Percentiles rank a stretch among this genome's conserved stretches.
Conservation (phyloP, 2,888 invertebrate genomes). For the Andrena camellia region DNA sequence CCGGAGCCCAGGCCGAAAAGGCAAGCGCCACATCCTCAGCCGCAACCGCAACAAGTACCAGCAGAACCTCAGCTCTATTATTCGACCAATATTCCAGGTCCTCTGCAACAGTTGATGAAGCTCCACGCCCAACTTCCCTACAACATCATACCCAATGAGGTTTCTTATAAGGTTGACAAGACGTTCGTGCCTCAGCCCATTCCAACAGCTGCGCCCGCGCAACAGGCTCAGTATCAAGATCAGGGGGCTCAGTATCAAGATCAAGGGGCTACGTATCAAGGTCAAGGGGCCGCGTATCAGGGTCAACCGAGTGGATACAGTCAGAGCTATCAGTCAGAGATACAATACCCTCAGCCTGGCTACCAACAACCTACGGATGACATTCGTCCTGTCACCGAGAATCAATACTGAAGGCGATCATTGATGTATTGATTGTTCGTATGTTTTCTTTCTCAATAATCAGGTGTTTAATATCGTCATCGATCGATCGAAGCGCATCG, state of each 20-base stretch:
- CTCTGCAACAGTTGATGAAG: conserved; percentile 77
- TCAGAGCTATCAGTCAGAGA: background rate
- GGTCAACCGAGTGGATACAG: background rate
- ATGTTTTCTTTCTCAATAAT: background rate
- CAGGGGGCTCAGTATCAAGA: conserved; percentile 6
- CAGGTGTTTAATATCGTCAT: background rate
- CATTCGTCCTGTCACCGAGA: conserved; percentile 78
- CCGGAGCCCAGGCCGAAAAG: conserved; percentile 34
- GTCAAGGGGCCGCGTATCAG: conserved; percentile 17
- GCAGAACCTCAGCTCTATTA: conserved; percentile 77
- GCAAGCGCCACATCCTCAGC: conserved; percentile 41
- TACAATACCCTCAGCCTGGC: background rate
- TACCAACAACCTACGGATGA: conserved; percentile 14
- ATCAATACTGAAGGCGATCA: conserved; percentile 69
- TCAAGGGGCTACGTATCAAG: conserved; percentile 7
- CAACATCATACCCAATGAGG: conserved; percentile 81
- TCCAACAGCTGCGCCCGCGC: conserved; percentile 37
- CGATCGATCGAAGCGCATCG: background rate
- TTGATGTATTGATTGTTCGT: background rate
- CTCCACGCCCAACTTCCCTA: conserved; percentile 82
- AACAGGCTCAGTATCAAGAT: conserved; percentile 25
- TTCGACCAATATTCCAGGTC: conserved; percentile 77
- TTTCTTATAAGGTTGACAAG: conserved; percentile 76
- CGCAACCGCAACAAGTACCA: conserved; percentile 64
- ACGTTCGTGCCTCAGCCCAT: conserved; percentile 81